phyloP scores from a whole-genome alignment of 2,797 vertebrate species.

The Nothura maculosa region DNA sequence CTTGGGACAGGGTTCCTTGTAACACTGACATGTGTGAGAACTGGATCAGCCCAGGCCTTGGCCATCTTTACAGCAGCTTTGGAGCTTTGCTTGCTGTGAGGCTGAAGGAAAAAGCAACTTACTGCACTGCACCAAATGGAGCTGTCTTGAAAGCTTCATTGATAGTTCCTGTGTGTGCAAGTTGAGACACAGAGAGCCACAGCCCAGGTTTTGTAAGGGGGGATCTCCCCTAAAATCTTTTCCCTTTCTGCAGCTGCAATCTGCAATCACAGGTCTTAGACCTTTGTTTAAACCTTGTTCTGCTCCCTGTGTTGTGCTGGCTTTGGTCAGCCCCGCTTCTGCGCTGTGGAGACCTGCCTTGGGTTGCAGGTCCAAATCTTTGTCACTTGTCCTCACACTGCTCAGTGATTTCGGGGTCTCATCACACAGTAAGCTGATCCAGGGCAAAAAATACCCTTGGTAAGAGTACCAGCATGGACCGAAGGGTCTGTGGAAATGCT shows the following conservation, averaged over 20 bases:
- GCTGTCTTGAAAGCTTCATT: not conserved
- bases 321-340: not conserved
- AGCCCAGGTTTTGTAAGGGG: not conserved
- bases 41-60: too few relatives aligned
- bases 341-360: not conserved
- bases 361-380: too few relatives aligned
- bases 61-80: too few relatives aligned
- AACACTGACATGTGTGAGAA: not conserved
- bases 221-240: not conserved
- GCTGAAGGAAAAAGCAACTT: not conserved
- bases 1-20: not conserved
- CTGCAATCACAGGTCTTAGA: not conserved
- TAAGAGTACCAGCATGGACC: too few relatives aligned
- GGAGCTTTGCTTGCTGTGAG: too few relatives aligned
- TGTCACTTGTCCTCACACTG: too few relatives aligned
- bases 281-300: too few relatives aligned
- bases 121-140: not conserved
- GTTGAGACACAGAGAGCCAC: not conserved
- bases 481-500: too few relatives aligned
- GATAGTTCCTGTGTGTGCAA: not conserved
- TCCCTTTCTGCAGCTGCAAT: not conserved
- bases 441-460: too few relatives aligned
- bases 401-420: too few relatives aligned
- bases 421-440: too few relatives aligned
- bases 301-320: not conserved